phyloP scores from a whole-genome alignment of 53 echinoderm and acorn worm genomes.

The Crossaster papposus region DNA sequence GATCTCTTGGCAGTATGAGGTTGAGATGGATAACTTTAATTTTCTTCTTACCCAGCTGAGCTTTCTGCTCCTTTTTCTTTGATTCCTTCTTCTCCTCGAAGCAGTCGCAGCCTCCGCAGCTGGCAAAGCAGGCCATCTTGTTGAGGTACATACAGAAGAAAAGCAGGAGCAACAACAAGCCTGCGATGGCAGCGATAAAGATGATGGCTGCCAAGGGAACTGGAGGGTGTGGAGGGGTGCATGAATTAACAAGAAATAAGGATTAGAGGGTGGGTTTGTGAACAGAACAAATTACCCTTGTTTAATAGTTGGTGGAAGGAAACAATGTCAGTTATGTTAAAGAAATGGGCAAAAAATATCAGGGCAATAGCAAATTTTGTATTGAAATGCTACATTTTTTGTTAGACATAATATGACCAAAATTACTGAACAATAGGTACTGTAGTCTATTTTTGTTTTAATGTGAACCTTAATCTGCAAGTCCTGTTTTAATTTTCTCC shows the following conservation, averaged over 20 bases:
- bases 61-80: conserved; percentile 70
- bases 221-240: conserved; percentile 2
- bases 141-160: conserved; percentile 91
- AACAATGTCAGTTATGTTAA: no score
- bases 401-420: no score
- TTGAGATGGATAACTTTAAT: no score
- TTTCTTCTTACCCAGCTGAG: conserved; percentile 67
- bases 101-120: conserved; percentile 90
- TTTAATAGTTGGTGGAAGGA: no score
- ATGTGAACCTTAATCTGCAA: no score
- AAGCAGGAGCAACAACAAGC: conserved; percentile 67
- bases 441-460: no score
- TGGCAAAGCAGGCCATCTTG: conserved; percentile 83
- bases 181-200: conserved; percentile 75
- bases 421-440: no score
- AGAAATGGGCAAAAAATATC: no score
- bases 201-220: conserved; percentile 77
- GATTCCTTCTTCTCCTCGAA: conserved; percentile 79
- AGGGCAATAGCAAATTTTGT: no score
- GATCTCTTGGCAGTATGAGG: no score
- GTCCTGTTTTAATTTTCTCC: no score
- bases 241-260: background rate
- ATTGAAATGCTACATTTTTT: no score
- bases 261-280: background rate
- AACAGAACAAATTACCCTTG: background rate